A percentile compares a stretch with the other conserved stretches of the same genome.
phyloP scores from a whole-genome alignment of 92 coral and sea anemone species.

The Phymanthus crucifer region DNA sequence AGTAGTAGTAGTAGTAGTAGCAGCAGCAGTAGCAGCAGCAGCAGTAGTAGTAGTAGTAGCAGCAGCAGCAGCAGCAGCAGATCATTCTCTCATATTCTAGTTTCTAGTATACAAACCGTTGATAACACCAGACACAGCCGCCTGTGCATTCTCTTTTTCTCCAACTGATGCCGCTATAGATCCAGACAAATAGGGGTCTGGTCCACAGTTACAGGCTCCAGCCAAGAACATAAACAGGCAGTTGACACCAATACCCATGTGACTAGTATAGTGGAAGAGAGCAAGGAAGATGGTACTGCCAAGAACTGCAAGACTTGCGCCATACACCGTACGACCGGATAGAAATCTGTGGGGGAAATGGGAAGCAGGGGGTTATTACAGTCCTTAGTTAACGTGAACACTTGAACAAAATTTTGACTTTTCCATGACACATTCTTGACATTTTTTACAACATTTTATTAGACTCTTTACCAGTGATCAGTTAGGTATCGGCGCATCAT shows the following conservation, averaged over 20 bases:
- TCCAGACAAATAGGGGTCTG: slow-evolving; percentile 91
- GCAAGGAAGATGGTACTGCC: slow-evolving; percentile 83
- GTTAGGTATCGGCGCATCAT: too few species aligned
- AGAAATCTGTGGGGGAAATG: slow-evolving; percentile 38
- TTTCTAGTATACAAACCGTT: slow-evolving; percentile 64
- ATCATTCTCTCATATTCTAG: not conserved
- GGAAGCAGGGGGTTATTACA: too few species aligned
- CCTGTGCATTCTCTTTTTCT: slow-evolving; percentile 92
- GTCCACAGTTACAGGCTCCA: slow-evolving; percentile 99
- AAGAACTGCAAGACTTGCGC: slow-evolving; percentile 70
- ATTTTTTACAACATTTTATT: too few species aligned
- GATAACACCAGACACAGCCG: slow-evolving; percentile 95
- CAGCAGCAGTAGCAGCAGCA: too few species aligned
- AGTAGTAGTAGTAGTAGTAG: not conserved
- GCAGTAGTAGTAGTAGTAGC: too few species aligned
- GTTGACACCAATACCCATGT: slow-evolving; percentile 76
- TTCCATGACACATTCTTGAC: too few species aligned
- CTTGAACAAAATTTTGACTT: too few species aligned
- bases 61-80: too few species aligned
- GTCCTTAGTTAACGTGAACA: too few species aligned
- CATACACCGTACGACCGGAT: slow-evolving; percentile 80
- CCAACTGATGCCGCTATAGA: slow-evolving; percentile 94
- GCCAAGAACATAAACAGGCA: slow-evolving; percentile 88
- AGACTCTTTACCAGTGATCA: too few species aligned
- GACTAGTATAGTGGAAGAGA: slow-evolving; percentile 83